Conservation (phyloP, 2,888 invertebrate genomes). For the Ophion ventricosus region DNA sequence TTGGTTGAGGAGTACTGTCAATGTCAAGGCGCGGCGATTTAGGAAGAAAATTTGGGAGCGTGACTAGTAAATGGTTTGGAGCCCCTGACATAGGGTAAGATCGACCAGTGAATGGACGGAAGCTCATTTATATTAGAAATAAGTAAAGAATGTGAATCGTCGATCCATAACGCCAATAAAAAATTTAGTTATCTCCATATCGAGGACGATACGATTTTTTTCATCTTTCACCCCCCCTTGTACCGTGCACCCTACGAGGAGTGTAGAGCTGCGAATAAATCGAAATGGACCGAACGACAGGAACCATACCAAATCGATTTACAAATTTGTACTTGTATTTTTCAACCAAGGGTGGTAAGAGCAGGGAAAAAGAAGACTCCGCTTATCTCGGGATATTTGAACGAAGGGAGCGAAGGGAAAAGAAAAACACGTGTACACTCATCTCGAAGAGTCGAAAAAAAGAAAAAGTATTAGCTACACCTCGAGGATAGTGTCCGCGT, state of each 20-base stretch:
- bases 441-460: not conserved
- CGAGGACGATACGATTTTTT: too few relatives aligned
- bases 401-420: constrained; percentile 9
- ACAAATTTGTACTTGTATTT: constrained; percentile 54
- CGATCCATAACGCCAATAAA: too few relatives aligned
- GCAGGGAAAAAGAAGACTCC: not conserved
- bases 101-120: too few relatives aligned
- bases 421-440: not conserved
- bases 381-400: not conserved
- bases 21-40: too few relatives aligned
- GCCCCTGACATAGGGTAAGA: too few relatives aligned
- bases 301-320: constrained; percentile 54
- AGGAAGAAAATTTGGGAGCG: too few relatives aligned
- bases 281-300: constrained; percentile 29
- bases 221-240: too few relatives aligned
- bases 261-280: constrained; percentile 18
- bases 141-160: too few relatives aligned
- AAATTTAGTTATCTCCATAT: too few relatives aligned
- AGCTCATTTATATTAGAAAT: too few relatives aligned
- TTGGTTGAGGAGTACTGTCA: too few relatives aligned
- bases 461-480: constrained; percentile 12
- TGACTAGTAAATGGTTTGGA: too few relatives aligned
- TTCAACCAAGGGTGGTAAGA: constrained; percentile 22
- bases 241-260: constrained; percentile 24
- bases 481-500: constrained; percentile 40